Evolutionary conservation across 2,113 vertebrate species (phyloP).

Genomic region (Leptobrachium leishanense): DNA sequence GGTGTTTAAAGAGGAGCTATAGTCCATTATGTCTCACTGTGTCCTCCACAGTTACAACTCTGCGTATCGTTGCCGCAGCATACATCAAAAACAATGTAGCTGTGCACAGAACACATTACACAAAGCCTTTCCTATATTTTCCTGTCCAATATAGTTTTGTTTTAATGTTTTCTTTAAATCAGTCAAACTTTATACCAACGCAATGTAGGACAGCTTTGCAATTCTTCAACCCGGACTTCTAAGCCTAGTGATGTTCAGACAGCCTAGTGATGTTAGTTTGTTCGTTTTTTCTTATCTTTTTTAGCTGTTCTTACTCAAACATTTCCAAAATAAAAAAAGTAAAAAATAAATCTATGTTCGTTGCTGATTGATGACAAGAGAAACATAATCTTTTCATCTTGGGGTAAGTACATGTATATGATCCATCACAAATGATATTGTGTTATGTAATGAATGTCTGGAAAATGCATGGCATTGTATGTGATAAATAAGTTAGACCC

Average conservation of each 20-base stretch:
- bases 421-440: slow-evolving; percentile 41
- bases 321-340: background rate
- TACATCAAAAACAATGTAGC: too few relatives aligned
- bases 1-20: too few relatives aligned
- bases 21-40: too few relatives aligned
- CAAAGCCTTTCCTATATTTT: too few relatives aligned
- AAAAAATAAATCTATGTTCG: slow-evolving; percentile 31
- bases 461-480: slow-evolving; percentile 47
- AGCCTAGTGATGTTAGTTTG: background rate
- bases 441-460: slow-evolving; percentile 2
- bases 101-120: too few relatives aligned
- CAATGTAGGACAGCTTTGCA: too few relatives aligned
- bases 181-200: too few relatives aligned
- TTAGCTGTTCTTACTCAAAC: background rate
- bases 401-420: slow-evolving; percentile 40
- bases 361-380: slow-evolving; percentile 26
- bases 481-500: slow-evolving; percentile 50
- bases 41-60: too few relatives aligned
- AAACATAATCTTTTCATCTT: slow-evolving; percentile 46
- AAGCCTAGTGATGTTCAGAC: background rate
- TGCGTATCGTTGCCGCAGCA: too few relatives aligned
- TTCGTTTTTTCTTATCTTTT: background rate
- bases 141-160: too few relatives aligned
- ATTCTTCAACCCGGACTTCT: background rate
- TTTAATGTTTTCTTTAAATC: too few relatives aligned